Conservation (phyloP, 2,113 vertebrate genomes). For the Macquaria australasica region DNA sequence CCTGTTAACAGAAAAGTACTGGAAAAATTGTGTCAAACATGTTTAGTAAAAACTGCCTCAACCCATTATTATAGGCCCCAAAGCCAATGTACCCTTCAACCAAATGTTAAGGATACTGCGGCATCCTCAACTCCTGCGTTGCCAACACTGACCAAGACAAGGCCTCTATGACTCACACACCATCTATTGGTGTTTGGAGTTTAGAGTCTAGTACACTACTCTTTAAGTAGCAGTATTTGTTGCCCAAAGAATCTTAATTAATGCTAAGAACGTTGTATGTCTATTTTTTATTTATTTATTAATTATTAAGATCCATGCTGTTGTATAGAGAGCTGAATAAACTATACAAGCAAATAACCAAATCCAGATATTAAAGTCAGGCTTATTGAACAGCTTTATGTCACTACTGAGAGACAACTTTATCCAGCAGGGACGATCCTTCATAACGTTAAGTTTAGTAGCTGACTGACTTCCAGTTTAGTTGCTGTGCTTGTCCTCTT, state of each 20-base stretch:
- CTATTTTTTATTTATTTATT: too few relatives aligned
- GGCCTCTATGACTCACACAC: background rate
- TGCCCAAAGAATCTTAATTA: background rate
- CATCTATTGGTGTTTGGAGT: background rate
- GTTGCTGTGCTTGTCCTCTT: conserved; percentile 14
- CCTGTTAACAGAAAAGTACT: conserved; percentile 43
- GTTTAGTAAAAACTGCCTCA: conserved; percentile 27
- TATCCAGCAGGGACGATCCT: background rate
- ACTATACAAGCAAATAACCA: background rate
- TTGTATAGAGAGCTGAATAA: background rate
- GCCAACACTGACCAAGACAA: background rate
- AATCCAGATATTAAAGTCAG: background rate
- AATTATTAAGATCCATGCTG: too few relatives aligned
- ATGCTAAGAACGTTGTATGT: background rate
- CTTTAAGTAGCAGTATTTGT: background rate
- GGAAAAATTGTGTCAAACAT: conserved; percentile 55
- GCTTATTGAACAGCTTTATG: background rate
- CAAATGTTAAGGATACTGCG: conserved; percentile 15
- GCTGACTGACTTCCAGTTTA: background rate
- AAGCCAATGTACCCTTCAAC: conserved; percentile 21
- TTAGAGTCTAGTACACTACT: background rate
- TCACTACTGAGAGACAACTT: background rate
- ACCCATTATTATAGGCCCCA: conserved; percentile 51
- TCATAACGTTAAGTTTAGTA: background rate
- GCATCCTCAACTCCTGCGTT: background rate